Percentiles rank a stretch among this genome's conserved stretches.
Conservation (phyloP, 2,113 vertebrate genomes). For the Meles meles region DNA sequence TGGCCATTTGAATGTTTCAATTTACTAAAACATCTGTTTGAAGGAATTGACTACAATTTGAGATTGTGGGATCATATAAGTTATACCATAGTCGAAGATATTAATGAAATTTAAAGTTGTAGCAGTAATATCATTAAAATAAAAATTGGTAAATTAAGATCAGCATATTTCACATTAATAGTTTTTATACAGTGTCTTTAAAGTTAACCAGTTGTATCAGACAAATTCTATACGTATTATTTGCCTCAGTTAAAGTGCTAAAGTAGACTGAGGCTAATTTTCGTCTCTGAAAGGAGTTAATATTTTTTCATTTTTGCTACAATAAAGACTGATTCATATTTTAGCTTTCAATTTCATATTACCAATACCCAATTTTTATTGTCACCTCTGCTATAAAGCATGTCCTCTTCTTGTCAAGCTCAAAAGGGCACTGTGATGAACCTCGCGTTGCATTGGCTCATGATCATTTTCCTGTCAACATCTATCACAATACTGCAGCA, state of each 20-base stretch:
- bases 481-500: not conserved
- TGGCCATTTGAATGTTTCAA: not conserved
- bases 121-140: not conserved
- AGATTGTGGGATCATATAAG: not conserved
- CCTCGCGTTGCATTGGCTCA: not conserved
- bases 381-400: not conserved
- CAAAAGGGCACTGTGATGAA: conserved; percentile 37
- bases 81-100: not conserved
- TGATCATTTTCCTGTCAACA: not conserved
- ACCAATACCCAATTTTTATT: not conserved
- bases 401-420: conserved; percentile 3
- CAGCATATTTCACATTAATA: not conserved
- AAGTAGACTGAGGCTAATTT: not conserved
- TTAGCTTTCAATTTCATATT: conserved; percentile 24
- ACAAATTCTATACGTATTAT: not conserved
- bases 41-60: not conserved
- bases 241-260: not conserved
- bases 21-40: not conserved
- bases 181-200: not conserved
- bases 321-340: not conserved
- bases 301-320: conserved; percentile 34
- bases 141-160: not conserved
- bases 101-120: not conserved
- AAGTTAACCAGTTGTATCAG: not conserved
- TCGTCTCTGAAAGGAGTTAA: not conserved